Evolutionary conservation across 2,113 vertebrate species (phyloP).

Genomic region (Limanda limanda): DNA sequence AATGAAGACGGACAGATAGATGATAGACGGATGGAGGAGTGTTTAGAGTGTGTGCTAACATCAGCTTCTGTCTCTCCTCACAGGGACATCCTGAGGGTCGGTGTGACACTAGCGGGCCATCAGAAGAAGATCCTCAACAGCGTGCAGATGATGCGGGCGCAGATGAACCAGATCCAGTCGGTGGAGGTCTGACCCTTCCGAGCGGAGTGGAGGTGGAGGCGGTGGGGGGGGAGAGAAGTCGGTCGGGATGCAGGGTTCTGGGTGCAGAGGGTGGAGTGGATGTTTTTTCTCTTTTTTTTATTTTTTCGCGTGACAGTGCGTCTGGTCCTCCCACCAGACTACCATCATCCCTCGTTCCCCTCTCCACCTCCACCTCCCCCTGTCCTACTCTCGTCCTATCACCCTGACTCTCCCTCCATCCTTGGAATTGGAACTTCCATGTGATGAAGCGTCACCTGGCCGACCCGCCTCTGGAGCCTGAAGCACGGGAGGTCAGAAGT

Average conservation of each 20-base stretch:
- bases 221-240: not conserved
- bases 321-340: constrained; percentile 73
- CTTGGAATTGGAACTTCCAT: constrained; percentile 47
- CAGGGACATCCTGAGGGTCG: constrained; percentile 97
- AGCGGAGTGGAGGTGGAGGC: constrained; percentile 34
- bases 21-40: not conserved
- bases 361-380: constrained; percentile 39
- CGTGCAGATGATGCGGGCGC: constrained; percentile 99
- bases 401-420: constrained; percentile 52
- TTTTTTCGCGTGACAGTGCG: constrained; percentile 61
- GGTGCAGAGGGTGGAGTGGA: constrained; percentile 66
- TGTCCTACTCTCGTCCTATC: constrained; percentile 21
- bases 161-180: constrained; percentile 99
- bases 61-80: constrained; percentile 60
- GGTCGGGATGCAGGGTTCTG: constrained; percentile 48
- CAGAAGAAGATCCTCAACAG: constrained; percentile 99
- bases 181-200: constrained; percentile 94
- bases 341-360: constrained; percentile 50
- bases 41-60: constrained; percentile 41
- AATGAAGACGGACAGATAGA: not conserved
- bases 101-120: constrained; percentile 97
- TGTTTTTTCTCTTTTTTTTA: constrained; percentile 46
- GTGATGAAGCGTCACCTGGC: constrained; percentile 28
- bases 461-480: constrained; percentile 45
- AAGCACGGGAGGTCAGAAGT: constrained; percentile 55